Base-by-base conservation (phyloP, 1,140 invertebrate species). In the Hyles euphorbiae region DNA sequence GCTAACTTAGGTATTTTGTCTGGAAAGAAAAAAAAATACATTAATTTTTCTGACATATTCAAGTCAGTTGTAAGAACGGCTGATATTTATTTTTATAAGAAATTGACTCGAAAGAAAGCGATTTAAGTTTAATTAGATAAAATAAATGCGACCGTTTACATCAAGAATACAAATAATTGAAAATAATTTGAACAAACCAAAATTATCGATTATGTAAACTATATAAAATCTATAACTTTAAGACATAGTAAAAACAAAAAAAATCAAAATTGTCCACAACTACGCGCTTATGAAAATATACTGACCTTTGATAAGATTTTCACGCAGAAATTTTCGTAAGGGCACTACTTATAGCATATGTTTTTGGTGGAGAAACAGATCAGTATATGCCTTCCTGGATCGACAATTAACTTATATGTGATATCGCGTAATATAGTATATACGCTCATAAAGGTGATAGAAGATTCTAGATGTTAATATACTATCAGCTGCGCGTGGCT, bases 361-460 rank as follows among this genome's bases (percentile, higher is more conserved):
- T 88, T 88, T 74, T 88, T 88, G 0, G 85, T 88, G 34, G 85
- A 86, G 60, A 88, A 88, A 70, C 81, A 76, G 44, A 86, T 88
- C 11, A 83, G 52, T 70, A 83, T 80, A 56, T 88, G 79, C 32
- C 71, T 68, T 47, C 74, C 56, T n/a, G 74, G 74, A 56, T 85
- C 80, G 73, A 46, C 40, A 55, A 59, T 52, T n/a, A 7, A 52
- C n/a, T 52, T 34, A 34, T 34, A 52, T 52, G 34, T 0, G 4
- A 40, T 52, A 34, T 8, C 7, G 9, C 8, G 33, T 52, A 52
- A 52, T 52, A 40, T 40, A 5, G 4, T 40, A 40, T 40, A 8
- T 40, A 40, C 36, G 36, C 36, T 40, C 36, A 40, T 40, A 40
- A 40, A 40, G 36, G 36, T 40, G 36, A 40, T 40, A 40, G n/a